Percentiles rank a stretch among this genome's conserved stretches.
Evolutionary conservation across 2,888 invertebrate genomes (phyloP).

Genomic region (Pandemis cinnamomeana): DNA sequence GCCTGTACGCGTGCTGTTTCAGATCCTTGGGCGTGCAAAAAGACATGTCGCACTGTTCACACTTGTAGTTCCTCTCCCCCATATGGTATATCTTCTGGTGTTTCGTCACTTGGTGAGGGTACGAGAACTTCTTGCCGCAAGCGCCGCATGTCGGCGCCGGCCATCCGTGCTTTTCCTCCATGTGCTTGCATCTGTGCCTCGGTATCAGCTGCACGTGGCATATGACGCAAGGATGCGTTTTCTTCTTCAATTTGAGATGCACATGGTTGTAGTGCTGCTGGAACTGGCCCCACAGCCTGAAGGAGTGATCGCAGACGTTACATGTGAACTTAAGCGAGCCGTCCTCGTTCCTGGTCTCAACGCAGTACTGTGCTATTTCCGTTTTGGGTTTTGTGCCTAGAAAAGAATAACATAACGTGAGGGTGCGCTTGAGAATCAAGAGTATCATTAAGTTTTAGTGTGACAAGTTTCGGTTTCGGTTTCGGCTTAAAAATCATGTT

Average conservation of each 20-base stretch:
- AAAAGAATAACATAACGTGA: constrained; percentile 35
- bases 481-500: too few species aligned
- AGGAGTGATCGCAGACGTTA: constrained; percentile 17
- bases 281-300: constrained; percentile 21
- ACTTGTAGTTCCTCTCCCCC: constrained; percentile 28
- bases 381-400: constrained; percentile 35
- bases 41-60: constrained; percentile 16
- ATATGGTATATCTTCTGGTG: constrained; percentile 34
- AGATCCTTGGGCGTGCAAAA: constrained; percentile 3
- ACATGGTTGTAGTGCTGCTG: constrained; percentile 37
- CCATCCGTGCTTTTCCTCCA: constrained; percentile 32
- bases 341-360: constrained; percentile 10
- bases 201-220: constrained; percentile 18
- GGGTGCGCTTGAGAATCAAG: neutral
- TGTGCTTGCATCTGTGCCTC: constrained; percentile 27
- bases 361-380: constrained; percentile 31
- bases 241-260: constrained; percentile 34
- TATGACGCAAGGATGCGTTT: constrained; percentile 33
- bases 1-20: constrained; percentile 21
- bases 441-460: too few species aligned
- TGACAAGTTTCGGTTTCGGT: too few species aligned
- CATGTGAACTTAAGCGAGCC: constrained; percentile 15
- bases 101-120: constrained; percentile 22
- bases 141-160: constrained; percentile 34
- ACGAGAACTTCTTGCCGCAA: constrained; percentile 40